Evolutionary conservation across 2,113 vertebrate species (phyloP).

Genomic region (Dicrurus megarhynchus): DNA sequence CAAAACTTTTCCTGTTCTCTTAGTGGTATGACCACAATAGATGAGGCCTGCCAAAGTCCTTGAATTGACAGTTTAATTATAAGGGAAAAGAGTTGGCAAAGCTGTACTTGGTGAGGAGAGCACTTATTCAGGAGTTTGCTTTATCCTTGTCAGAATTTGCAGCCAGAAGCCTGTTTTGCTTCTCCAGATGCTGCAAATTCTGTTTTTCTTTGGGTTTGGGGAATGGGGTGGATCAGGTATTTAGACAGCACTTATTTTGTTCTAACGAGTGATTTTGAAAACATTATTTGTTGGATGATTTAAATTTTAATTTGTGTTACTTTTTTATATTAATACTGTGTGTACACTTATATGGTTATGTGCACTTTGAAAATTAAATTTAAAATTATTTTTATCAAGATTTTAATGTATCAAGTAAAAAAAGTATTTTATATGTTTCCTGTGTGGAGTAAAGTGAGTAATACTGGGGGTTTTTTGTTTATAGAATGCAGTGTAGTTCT

Average conservation of each 20-base stretch:
- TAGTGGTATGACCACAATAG: not conserved
- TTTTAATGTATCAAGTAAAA: not conserved
- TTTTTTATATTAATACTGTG: not conserved
- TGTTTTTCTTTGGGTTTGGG: not conserved
- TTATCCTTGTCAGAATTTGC: not conserved
- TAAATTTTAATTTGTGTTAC: not conserved
- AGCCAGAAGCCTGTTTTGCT: not conserved
- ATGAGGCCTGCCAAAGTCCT: not conserved
- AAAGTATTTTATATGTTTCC: not conserved
- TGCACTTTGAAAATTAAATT: not conserved
- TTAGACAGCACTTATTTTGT: not conserved
- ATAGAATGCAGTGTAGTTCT: not conserved
- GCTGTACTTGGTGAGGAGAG: not conserved
- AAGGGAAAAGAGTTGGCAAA: not conserved
- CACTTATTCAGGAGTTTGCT: not conserved
- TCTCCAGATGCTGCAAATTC: not conserved
- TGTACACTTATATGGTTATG: not conserved
- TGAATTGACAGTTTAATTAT: not conserved
- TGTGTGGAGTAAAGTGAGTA: not conserved
- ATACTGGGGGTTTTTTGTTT: not conserved
- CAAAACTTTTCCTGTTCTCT: not conserved
- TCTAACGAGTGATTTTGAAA: not conserved
- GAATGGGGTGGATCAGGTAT: not conserved
- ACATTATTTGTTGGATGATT: not conserved
- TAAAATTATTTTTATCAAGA: not conserved